Base-by-base conservation (phyloP, 2,113 vertebrate species). In the Pseudopipra pipra region DNA sequence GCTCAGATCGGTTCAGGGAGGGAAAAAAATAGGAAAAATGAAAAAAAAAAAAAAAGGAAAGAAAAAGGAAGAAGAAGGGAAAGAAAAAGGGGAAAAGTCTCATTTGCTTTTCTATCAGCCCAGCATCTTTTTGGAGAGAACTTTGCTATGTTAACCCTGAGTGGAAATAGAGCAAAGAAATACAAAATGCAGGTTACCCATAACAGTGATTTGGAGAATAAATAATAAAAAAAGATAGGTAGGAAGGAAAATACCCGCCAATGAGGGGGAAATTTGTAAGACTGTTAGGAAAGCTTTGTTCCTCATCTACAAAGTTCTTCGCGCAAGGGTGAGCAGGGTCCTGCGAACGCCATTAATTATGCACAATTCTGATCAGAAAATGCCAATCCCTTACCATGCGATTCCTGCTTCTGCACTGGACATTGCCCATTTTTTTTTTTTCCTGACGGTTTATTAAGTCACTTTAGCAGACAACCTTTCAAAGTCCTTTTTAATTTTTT, bases 391-490 rank as follows among this genome's bases (percentile, higher is more conserved):
- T 79, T 41, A 83, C 56, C 33, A 67, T 8, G 30, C n/a, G 25
- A 78, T 63, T 87, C 72, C 62, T 89, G 43, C 62, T 93, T 35
- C 56, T 89, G 86, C 39, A 72, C 66, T 66, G 78, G 68, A 87
- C 73, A 73, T 67, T 94, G 79, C 21, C 67, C 30, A 7, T 65
- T 78, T 93, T 80, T 65, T 78, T 93, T 80, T 58, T 56, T 28
- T 23, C 28, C 52, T 68, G 68, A 28, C 10, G 23, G 55, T 85
- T 96, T 94, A 89, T 93, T 93, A 94, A 95, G 86, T 93, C 90
- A 95, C 88, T 82, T 92, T 74, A 71, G 70, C 54, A 93, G 79
- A 70, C 79, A 96, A 92, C 79, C 83, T 91, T 93, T 95, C 74
- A 94, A 97, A 97, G 79, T 55, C 27, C 41, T 58, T 88, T 94